Conservation (phyloP, 35 echinoderm and acorn worm genomes). For the Holothuria glaberrima region DNA sequence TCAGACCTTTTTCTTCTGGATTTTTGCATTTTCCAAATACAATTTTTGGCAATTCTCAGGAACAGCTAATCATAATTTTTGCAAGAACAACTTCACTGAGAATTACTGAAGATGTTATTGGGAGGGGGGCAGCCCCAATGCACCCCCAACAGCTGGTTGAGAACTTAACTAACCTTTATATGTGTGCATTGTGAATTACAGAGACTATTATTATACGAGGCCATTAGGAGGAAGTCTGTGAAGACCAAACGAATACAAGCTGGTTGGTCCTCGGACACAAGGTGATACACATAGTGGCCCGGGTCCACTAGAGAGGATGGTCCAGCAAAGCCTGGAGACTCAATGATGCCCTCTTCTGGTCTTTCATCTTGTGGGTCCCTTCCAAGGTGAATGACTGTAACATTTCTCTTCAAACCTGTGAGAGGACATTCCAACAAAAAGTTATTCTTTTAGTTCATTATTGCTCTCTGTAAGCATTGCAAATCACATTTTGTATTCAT, state of each 20-base stretch:
- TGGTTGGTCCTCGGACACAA: neutral
- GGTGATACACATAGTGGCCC: neutral
- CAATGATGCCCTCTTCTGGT: neutral
- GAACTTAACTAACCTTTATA: constrained; percentile 2
- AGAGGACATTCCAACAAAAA: neutral
- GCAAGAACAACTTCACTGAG: too few species aligned
- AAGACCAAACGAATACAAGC: constrained; percentile 1
- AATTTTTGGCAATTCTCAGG: too few species aligned
- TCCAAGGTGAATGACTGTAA: constrained; percentile 3
- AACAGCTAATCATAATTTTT: too few species aligned
- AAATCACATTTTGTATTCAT: too few species aligned
- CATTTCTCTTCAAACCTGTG: neutral
- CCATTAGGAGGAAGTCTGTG: constrained; percentile 18
- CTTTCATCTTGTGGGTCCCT: neutral
- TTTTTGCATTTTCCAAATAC: too few species aligned
- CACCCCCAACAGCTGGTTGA: too few species aligned
- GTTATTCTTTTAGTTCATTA: too few species aligned
- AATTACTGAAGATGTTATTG: too few species aligned
- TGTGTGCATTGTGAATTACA: neutral
- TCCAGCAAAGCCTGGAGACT: constrained; percentile 32
- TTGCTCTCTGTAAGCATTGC: too few species aligned
- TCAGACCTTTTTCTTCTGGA: too few species aligned
- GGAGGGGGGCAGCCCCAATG: too few species aligned
- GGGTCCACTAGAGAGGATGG: neutral
- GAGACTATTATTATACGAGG: neutral